Base-by-base conservation (phyloP, 2,888 invertebrate genomes). In the Calameuta pallipes region DNA sequence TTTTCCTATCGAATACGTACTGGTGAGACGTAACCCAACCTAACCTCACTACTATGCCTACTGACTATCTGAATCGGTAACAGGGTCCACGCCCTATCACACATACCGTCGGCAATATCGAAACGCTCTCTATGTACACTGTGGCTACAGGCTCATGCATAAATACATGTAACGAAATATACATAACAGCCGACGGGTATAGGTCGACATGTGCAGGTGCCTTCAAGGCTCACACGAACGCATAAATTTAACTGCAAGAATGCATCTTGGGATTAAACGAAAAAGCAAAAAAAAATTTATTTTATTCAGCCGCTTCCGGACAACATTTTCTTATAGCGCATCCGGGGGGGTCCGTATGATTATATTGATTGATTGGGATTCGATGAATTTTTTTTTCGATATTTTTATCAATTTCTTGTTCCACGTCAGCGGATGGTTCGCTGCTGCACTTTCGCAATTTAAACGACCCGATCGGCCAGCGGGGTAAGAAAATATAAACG, bases 191-290 rank as follows among this genome's bases (percentile, higher is more conserved):
- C 88, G 84, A 82, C 81, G 87, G 88, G 86, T 87, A 87, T 88
- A 85, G 86, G 85, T 83, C 85, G 86, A 83, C 81, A 78, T 82
- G 79, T 81, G 81, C 88, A 88, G 88, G 88, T 88, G 88, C 85
- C 85, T 86, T 79, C 77, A 73, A 82, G 84, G 81, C 79, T 80
- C 76, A 74, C 79, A 74, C 79, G 79, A 79, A 74, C 79, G 81
- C 82, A 81, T 84, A 82, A 80, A 84, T 82, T 81, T 82, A 79
- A 75, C 75, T 75, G 70, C 74, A 78, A 37, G 37, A 71, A 69
- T 36, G 30, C 31, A 75, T 31, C 37, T n/a, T 34, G 33, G 34
- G 23, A 35, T 37, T 23, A 12, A 12, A 37, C 37, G 13, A 79
- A 77, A 78, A 76, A 36, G 35, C 9, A 3, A 36, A 36, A 11